Evolutionary conservation across 2,113 vertebrate species (phyloP), one percentile per base, ranked within the genome.

Genomic region (Scortum barcoo): DNA sequence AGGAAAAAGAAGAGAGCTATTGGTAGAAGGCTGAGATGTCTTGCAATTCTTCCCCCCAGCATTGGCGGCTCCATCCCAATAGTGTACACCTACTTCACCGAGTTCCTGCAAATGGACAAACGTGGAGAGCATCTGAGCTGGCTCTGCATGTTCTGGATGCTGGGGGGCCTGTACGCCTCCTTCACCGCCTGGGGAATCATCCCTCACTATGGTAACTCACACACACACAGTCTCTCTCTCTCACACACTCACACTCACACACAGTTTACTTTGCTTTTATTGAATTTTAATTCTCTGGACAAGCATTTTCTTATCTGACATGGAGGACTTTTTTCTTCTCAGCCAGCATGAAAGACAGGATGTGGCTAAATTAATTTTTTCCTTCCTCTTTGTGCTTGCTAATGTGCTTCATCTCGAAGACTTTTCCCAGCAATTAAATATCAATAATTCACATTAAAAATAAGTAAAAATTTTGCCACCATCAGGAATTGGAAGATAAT

Each of bases 151-250:
- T 96, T 96, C 90, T 96, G 95, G 95, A 96, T 96, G 95, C 86
- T 96, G 95, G 98, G 98, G 22, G 98, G 97, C 24, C 94, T 99
- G 86, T 99, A 98, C 6, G 98, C 98, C 0, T 99, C 98, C 60
- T 96, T 96, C 78, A 97, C 96, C 68, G 98, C 98, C 86, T 99
- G 98, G 98, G 97, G 96, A 88, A 98, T 99, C 94, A 99, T 99
- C 84, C 98, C 98, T 10, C 98, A 98, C 89, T 99, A 99, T 0
- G 98, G 98, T 99, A 96, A 96, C 68, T 36, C 28, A 40, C 57
- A 61, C 40, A 67, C 42, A 40, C 36, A 58, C 48, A 48, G n/a
- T n/a, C n/a, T n/a, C n/a, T n/a, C n/a, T n/a, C n/a, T n/a, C n/a
- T n/a, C 7, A 40, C 5, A 58, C 24, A 62, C 28, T 40, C 36